Percentiles rank a stretch among this genome's conserved stretches.
Conservation (phyloP, 2,888 invertebrate genomes). For the Pheosia gnoma region DNA sequence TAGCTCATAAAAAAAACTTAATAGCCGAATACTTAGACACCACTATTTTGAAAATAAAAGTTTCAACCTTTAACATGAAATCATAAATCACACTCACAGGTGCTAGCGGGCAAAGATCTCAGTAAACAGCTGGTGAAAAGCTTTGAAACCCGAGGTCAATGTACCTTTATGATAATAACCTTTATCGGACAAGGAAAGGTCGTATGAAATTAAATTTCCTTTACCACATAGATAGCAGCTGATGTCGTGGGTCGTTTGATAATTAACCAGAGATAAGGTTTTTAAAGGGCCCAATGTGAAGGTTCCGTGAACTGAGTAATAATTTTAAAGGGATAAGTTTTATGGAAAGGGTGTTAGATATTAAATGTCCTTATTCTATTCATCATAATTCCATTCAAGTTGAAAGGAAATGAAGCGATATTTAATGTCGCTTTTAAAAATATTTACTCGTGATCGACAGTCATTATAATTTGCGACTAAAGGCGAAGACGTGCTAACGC, state of each 20-base stretch:
- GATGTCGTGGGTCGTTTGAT: neutral
- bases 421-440: no score
- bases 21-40: no score
- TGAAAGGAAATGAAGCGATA: no score
- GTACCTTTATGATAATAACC: neutral
- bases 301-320: neutral
- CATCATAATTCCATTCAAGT: no score
- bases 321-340: neutral
- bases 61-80: neutral
- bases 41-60: neutral
- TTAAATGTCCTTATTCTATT: no score
- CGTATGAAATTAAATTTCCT: neutral
- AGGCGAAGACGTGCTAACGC: no score
- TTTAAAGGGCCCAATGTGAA: neutral
- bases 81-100: neutral
- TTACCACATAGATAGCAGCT: neutral
- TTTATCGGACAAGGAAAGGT: conserved; percentile 1
- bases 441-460: no score
- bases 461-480: no score
- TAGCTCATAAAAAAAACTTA: no score
- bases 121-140: neutral
- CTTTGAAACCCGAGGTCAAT: neutral
- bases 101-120: neutral
- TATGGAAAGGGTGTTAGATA: no score
- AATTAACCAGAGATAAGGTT: neutral